Percentiles rank a stretch among this genome's conserved stretches.
These are phyloP conservation scores for Strix aluco DNA, from an alignment of 2,113 vertebrate species.

Conservation along the genomic window DNA sequence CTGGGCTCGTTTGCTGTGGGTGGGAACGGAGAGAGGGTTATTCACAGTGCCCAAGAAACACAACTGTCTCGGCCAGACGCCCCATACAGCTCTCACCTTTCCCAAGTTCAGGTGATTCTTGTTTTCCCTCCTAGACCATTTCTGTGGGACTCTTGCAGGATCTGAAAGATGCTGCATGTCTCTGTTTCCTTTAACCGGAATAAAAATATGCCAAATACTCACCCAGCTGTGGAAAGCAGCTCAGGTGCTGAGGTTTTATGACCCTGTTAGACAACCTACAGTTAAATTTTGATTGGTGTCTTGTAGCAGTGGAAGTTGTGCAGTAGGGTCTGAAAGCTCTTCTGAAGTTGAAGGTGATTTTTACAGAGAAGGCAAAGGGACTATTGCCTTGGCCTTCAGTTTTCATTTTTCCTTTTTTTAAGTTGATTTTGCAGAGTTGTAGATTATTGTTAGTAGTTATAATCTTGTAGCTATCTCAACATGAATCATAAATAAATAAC, in stretches of 20 bases:
- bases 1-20: rapidly evolving
- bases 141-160: not conserved
- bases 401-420: not conserved
- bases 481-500: rapidly evolving
- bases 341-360: not conserved
- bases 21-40: not conserved
- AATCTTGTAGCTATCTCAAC: not conserved
- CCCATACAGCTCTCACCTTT: not conserved
- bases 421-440: not conserved
- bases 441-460: not conserved
- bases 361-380: not conserved
- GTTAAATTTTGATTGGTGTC: not conserved
- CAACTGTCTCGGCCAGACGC: not conserved
- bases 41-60: not conserved
- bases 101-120: not conserved
- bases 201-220: not conserved
- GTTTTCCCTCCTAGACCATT: not conserved
- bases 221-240: not conserved
- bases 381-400: not conserved
- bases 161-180: not conserved
- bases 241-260: not conserved
- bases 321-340: not conserved
- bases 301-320: not conserved
- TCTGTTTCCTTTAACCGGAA: not conserved
- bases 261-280: rapidly evolving